Base-by-base conservation (phyloP, 2,797 vertebrate species). In the Brotula barbata region DNA sequence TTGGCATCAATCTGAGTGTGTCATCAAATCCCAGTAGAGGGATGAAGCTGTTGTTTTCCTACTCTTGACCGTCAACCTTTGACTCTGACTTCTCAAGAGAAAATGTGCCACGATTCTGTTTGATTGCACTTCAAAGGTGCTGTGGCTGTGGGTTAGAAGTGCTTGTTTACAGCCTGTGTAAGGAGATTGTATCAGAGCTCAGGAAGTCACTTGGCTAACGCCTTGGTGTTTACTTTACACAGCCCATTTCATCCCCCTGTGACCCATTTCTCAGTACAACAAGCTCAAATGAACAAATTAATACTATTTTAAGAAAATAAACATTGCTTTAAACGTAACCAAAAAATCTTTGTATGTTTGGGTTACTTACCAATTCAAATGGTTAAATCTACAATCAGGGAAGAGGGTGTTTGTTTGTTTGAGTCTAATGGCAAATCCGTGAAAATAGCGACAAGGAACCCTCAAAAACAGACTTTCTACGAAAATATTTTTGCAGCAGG, bases 201-300 rank as follows among this genome's bases (percentile, higher is more conserved):
- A 88, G 89, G 89, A 90, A 89, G 89, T 88, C 77, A 77, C 65
- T 82, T 60, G 68, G 89, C 81, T 89, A 87, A 89, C 87, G 89
- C 89, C 89, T 89, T 85, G 64, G 75, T 87, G 83, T 88, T 90
- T 85, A 85, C 75, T 70, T 78, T 64, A 57, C 40, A 16, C 22
- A 53, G 79, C 71, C 85, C 75, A 71, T 84, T 64, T 68, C 49
- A 64, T 68, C 61, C 68, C 57, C 50, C 56, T 71, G 19, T 84
- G 82, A 83, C 83, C 72, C 56, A 78, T 69, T 87, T 87, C 60
- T 81, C 42, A 3, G 42, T 22, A 23, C 21, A 37, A 40, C 44
- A 51, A 16, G 21, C 21, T 14, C 11, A 25, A 16, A 46, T 25
- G 19, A n/a, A 58, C 13, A 39, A 68, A 58, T 45, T 51, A 68